Evolutionary conservation across 2,113 vertebrate species (phyloP).

Genomic region (Perca schrenkii): DNA sequence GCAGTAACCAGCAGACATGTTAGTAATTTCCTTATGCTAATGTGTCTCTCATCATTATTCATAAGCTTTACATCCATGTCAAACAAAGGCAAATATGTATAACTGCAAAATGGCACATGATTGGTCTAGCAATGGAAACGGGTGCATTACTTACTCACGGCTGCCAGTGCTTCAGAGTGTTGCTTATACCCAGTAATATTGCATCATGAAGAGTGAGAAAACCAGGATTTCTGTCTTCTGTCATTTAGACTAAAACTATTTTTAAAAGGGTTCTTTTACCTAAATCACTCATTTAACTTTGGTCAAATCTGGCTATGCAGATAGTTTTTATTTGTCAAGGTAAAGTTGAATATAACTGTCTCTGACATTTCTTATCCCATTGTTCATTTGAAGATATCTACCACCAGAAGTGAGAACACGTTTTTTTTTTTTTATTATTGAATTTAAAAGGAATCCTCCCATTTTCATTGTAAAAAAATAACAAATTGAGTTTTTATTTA

Average conservation of each 20-base stretch:
- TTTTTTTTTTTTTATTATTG: no score
- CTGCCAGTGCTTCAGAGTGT: constrained; percentile 1
- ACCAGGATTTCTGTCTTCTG: neutral
- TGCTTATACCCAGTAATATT: neutral
- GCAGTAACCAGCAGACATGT: constrained; percentile 49
- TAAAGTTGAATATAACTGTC: neutral
- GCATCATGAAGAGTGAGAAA: neutral
- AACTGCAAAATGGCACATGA: constrained; percentile 46
- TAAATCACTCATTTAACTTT: neutral
- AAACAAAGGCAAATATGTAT: constrained; percentile 65
- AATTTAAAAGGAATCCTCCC: neutral
- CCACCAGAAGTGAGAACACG: no score
- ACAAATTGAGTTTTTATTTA: neutral
- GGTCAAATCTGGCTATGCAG: neutral
- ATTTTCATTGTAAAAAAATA: neutral
- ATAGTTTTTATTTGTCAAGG: neutral
- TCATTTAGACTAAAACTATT: neutral
- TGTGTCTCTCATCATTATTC: constrained; percentile 57
- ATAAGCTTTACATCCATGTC: constrained; percentile 46
- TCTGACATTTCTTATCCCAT: neutral
- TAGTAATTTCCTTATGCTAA: constrained; percentile 58
- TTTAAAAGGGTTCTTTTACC: neutral
- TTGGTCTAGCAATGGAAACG: constrained; percentile 35
- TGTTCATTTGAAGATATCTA: neutral
- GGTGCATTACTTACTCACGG: neutral